A percentile compares a stretch with the other conserved stretches of the same genome.
Evolutionary conservation across 1,140 invertebrate genomes (phyloP).

Genomic region (Laupala kohalensis): DNA sequence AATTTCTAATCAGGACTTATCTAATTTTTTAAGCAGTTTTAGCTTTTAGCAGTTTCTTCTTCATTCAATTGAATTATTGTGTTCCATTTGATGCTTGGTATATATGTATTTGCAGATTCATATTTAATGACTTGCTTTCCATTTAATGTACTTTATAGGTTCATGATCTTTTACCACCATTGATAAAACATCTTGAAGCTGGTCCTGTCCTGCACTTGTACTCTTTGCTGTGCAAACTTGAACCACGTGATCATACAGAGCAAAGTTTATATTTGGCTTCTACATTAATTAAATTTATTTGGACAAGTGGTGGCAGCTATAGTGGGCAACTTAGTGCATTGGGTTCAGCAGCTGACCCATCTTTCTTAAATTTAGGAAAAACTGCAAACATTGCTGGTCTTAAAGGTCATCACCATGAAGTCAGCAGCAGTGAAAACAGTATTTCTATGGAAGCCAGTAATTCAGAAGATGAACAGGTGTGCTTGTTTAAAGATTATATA

Average conservation of each 20-base stretch:
- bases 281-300: slow-evolving; percentile 76
- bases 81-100: too few species aligned
- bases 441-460: slow-evolving; percentile 65
- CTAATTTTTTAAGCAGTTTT: too few species aligned
- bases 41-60: too few species aligned
- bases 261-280: slow-evolving; percentile 82
- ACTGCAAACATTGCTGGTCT: slow-evolving; percentile 1
- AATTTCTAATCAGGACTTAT: too few species aligned
- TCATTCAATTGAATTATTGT: too few species aligned
- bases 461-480: slow-evolving; percentile 51
- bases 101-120: too few species aligned
- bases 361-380: slow-evolving; percentile 10
- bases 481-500: not conserved
- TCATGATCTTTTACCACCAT: slow-evolving; percentile 73
- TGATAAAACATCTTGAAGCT: slow-evolving; percentile 80
- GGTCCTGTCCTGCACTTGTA: slow-evolving; percentile 79
- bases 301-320: slow-evolving; percentile 54
- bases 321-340: not conserved
- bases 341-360: not conserved
- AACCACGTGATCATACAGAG: slow-evolving; percentile 83
- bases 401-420: slow-evolving; percentile 16
- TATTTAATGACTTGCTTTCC: too few species aligned
- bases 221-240: slow-evolving; percentile 65
- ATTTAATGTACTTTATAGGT: too few species aligned
- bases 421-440: slow-evolving; percentile 44